Conservation (phyloP, 2,888 invertebrate species). For the Gortyna flavago region DNA sequence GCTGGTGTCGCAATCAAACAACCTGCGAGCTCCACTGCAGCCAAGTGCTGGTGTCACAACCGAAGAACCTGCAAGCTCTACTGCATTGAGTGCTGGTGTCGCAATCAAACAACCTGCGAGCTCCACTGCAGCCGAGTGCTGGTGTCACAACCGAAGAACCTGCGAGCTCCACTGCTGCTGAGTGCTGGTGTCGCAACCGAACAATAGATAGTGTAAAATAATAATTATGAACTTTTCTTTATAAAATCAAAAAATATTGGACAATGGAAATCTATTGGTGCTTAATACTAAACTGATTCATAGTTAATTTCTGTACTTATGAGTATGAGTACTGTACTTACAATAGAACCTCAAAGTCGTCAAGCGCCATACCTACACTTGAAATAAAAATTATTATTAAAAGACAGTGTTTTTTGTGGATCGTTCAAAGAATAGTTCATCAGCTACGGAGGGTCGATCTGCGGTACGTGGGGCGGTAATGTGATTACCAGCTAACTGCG, state of each 20-base stretch:
- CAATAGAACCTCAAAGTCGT: not conserved
- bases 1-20: too few species aligned
- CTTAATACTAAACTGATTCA: not conserved
- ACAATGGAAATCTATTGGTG: not conserved
- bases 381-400: not conserved
- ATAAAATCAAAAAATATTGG: not conserved
- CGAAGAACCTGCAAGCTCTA: too few species aligned
- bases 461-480: constrained; percentile 71
- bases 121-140: too few species aligned
- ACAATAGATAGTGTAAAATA: not conserved
- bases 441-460: constrained; percentile 63
- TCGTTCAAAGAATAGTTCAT: constrained; percentile 84
- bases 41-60: too few species aligned
- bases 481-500: constrained; percentile 80
- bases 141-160: too few species aligned
- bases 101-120: too few species aligned
- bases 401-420: constrained; percentile 49
- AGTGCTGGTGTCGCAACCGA: too few species aligned
- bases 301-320: not conserved
- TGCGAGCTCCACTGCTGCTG: too few species aligned
- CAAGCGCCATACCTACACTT: not conserved
- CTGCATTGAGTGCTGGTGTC: too few species aligned
- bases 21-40: too few species aligned
- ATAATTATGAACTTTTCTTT: not conserved
- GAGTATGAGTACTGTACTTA: not conserved